Percentiles rank a stretch among this genome's conserved stretches.
Conservation (phyloP, 2,113 vertebrate species). For the Alethe diademata region DNA sequence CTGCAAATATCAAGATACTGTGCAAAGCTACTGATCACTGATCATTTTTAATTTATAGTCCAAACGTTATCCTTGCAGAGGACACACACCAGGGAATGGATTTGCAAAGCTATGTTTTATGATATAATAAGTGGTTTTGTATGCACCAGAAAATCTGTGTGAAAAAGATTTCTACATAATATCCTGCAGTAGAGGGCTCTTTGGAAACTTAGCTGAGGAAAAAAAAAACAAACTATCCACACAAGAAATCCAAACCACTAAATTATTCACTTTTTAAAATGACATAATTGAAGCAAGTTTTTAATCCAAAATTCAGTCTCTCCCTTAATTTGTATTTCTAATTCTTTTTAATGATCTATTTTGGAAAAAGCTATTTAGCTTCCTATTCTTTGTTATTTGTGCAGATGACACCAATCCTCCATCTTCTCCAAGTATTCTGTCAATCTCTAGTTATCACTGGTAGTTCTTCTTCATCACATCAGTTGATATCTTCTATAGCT, state of each 20-base stretch:
- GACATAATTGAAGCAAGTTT: neutral
- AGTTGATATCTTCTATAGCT: conserved; percentile 1
- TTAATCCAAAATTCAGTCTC: neutral
- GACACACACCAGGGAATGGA: neutral
- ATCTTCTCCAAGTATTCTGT: neutral
- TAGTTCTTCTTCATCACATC: neutral
- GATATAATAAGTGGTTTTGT: neutral
- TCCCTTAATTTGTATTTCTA: neutral
- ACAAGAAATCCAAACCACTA: neutral
- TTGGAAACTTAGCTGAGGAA: neutral
- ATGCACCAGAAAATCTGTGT: neutral
- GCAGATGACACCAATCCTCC: neutral
- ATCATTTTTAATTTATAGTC: neutral
- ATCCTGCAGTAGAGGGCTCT: neutral
- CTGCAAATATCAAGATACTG: neutral
- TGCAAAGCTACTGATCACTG: neutral
- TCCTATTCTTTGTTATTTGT: conserved; percentile 3
- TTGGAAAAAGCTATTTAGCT: neutral
- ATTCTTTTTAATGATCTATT: neutral
- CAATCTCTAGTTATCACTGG: neutral
- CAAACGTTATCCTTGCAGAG: neutral
- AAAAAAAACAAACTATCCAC: neutral
- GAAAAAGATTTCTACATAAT: neutral
- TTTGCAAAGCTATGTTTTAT: neutral
- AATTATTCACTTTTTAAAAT: neutral